Evolutionary conservation across 2,797 vertebrate species (phyloP), one percentile per base, ranked within the genome.

Genomic region (Anguilla marmorata): DNA sequence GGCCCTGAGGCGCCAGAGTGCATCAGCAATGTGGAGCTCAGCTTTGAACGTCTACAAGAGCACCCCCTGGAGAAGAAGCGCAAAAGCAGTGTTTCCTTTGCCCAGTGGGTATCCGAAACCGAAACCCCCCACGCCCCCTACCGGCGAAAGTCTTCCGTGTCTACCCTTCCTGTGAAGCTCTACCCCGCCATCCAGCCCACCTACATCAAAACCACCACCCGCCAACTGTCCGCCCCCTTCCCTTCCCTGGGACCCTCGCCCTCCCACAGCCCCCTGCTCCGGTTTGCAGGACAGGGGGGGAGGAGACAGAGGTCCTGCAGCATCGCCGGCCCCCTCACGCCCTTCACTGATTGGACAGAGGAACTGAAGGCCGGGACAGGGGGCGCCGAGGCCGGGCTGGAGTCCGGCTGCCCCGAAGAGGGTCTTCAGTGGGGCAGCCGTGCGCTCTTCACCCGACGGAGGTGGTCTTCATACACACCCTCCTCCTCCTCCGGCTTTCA

Each of bases 161-260:
- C 93, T 7, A 90, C 87, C 89, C 93, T 93, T 80, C 96, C 94
- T 86, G 95, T 97, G 91, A 98, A 97, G 91, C 94, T 97, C 41
- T 98, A 98, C 90, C 96, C 96, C 16, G 95, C 96, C 27, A 96
- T 98, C 90, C 96, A 97, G 66, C 96, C 98, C 0, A 97, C 97
- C 72, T 99, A 99, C 85, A 96, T 99, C 87, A 98, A 97, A 95
- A 99, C 98, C 87, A 99, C 98, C 90, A 98, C 97, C 27, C 95
- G 98, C 89, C 98, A 99, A 91, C 96, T 99, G 91, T 98, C 96
- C 88, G 98, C 97, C 88, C 96, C 95, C 80, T 95, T 93, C 7
- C 94, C 94, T 76, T 97, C 96, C 12, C 97, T 97, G 1, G 93
- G 94, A 1, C 90, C 92, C 2, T 98, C 98, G 63, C 98, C 98